Base-by-base conservation (phyloP, 2,113 vertebrate species). In the Alethe diademata region DNA sequence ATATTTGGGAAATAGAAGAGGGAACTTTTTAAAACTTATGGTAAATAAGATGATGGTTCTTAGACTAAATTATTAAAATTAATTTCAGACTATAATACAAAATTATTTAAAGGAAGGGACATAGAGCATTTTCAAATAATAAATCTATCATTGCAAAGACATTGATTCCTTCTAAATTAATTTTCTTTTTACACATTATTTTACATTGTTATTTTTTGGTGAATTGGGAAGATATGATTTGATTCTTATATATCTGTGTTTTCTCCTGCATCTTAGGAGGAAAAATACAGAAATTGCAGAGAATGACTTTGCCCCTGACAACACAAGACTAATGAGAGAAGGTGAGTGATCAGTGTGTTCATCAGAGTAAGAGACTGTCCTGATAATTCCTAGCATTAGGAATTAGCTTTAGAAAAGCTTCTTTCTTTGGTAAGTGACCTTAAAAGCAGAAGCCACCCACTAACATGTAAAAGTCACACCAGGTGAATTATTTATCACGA, bases 391-490 rank as follows among this genome's bases (percentile, higher is more conserved):
- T 33, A 57, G 5, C 2, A 51, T 47, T 38, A 73, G 6, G 20
- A 60, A 57, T 42, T 8, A 47, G 9, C 25, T 36, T 61, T 86
- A 42, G 12, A 65, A 88, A 83, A 72, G 3, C 3, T 17, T 40
- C 24, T 62, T 92, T 40, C 25, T 76, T 92, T 57, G 7, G 8
- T 48, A 31, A 66, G 6, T 50, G 38, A 57, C 19, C 8, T 17
- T 36, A 70, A 83, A 65, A 57, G 26, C 1, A 69, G 24, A 61
- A 69, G 7, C 38, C 14, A 53, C 7, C 23, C 12, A 36, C 11
- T 66, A 61, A 29, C 0, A 62, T 0, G 0, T 58, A 48, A 78
- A 88, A 76, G 50, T 14, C 22, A 45, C 1, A 48, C 2, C 0
- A 4, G 3, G 0, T 31, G 2, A 62, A 25, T 23, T 56, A 25